phyloP scores from a whole-genome alignment of 2,797 vertebrate genomes.

The Threskiornis aethiopicus region DNA sequence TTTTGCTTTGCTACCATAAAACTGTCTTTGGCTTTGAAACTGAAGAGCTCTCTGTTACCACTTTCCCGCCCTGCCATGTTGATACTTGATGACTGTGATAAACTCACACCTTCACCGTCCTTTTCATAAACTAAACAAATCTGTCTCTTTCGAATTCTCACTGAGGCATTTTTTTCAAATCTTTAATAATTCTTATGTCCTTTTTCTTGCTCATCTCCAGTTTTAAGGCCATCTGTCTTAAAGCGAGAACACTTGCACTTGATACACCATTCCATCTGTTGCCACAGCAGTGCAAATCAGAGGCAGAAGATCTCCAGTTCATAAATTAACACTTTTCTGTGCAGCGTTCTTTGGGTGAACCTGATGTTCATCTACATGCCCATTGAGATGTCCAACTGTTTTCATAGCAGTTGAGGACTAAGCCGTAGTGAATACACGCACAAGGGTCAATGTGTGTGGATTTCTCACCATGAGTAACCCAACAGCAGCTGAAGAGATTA shows the following conservation, averaged over 20 bases:
- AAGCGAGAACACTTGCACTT: neutral
- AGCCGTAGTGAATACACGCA: neutral
- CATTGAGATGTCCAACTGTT: neutral
- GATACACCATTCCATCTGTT: constrained; percentile 3
- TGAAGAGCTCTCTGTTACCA: neutral
- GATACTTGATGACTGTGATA: neutral
- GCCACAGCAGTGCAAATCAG: neutral
- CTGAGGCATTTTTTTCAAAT: neutral
- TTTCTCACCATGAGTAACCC: neutral
- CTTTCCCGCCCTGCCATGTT: neutral
- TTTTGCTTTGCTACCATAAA: neutral
- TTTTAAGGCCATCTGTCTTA: constrained; percentile 33
- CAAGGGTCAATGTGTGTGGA: neutral
- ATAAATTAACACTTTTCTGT: neutral
- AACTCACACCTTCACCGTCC: neutral
- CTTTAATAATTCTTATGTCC: neutral
- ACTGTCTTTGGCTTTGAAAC: neutral
- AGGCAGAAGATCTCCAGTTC: neutral
- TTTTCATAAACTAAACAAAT: constrained; percentile 7
- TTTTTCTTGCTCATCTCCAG: constrained; percentile 11
- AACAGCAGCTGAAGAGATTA: neutral
- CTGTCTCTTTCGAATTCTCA: neutral
- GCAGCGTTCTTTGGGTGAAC: neutral
- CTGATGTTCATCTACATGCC: neutral
- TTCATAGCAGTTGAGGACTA: neutral